Evolutionary conservation across 2,797 vertebrate genomes (phyloP).

Genomic region (Alouatta caraya): DNA sequence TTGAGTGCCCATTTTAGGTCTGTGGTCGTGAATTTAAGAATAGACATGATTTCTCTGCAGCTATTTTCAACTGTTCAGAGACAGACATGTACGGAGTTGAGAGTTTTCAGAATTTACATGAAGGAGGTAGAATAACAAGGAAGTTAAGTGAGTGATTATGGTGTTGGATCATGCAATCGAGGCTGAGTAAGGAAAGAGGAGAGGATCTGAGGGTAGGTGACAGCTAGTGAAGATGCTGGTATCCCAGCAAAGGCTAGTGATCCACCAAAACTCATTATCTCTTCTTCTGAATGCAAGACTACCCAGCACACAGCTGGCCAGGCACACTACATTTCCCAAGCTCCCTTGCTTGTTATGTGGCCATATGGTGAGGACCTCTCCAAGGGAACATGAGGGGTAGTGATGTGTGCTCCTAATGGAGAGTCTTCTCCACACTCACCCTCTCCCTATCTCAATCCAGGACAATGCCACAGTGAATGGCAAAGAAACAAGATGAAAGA

Average conservation of each 20-base stretch:
- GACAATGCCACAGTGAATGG: background rate
- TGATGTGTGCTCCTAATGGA: background rate
- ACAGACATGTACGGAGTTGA: background rate
- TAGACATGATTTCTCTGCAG: background rate
- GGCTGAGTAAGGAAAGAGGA: background rate
- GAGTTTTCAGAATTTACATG: background rate
- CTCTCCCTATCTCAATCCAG: background rate
- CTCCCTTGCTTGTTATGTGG: background rate
- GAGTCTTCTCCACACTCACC: background rate
- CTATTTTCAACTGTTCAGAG: background rate
- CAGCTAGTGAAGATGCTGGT: background rate
- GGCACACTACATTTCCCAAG: background rate
- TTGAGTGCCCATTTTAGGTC: background rate
- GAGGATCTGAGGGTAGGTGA: background rate
- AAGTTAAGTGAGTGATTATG: background rate
- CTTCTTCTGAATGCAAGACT: background rate
- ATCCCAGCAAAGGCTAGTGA: background rate
- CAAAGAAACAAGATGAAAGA: background rate
- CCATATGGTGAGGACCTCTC: background rate
- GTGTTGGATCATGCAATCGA: background rate
- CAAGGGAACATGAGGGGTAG: background rate
- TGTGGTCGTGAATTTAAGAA: background rate
- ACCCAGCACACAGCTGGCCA: background rate
- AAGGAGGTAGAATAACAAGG: background rate
- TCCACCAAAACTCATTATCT: background rate